These are phyloP conservation scores for Danio jaintianensis DNA, from an alignment of 2,797 vertebrate genomes.

Conservation along the genomic window DNA sequence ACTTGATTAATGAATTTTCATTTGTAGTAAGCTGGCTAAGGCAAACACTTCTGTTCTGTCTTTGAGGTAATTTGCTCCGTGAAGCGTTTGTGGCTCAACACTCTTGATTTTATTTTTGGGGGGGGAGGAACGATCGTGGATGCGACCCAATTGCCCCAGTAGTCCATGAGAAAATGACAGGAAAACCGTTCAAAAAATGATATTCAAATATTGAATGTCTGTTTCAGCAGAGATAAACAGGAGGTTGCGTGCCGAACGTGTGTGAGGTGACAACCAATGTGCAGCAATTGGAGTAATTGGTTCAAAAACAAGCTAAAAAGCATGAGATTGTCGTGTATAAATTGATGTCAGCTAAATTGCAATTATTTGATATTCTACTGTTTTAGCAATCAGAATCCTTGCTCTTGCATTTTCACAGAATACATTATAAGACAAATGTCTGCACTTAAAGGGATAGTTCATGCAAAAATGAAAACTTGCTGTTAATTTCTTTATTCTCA, in stretches of 20 bases:
- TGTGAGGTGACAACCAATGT: conserved; percentile 4
- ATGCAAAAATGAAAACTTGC: too few relatives aligned
- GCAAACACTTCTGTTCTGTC: not conserved
- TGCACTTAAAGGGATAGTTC: not conserved
- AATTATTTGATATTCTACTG: conserved; percentile 19
- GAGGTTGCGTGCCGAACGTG: not conserved
- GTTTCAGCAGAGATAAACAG: conserved; percentile 33
- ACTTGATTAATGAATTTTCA: conserved; percentile 21
- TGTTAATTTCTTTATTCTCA: too few relatives aligned
- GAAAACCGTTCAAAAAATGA: conserved; percentile 19
- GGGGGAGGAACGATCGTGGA: conserved; percentile 16
- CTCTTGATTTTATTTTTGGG: conserved; percentile 39
- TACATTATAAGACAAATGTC: not conserved
- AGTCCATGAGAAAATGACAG: conserved; percentile 22
- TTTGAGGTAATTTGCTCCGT: conserved; percentile 21
- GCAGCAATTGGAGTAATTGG: not conserved
- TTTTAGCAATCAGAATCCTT: conserved; percentile 2
- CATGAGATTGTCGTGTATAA: not conserved
- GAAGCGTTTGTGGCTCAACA: not conserved
- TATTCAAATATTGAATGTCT: conserved; percentile 10
- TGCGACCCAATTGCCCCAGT: conserved; percentile 9
- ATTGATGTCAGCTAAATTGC: not conserved
- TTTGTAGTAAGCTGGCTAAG: conserved; percentile 16
- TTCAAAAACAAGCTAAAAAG: conserved; percentile 11
- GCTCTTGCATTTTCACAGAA: not conserved